phyloP scores from a whole-genome alignment of 2,113 vertebrate genomes.

The Epinephelus cyanopodus region DNA sequence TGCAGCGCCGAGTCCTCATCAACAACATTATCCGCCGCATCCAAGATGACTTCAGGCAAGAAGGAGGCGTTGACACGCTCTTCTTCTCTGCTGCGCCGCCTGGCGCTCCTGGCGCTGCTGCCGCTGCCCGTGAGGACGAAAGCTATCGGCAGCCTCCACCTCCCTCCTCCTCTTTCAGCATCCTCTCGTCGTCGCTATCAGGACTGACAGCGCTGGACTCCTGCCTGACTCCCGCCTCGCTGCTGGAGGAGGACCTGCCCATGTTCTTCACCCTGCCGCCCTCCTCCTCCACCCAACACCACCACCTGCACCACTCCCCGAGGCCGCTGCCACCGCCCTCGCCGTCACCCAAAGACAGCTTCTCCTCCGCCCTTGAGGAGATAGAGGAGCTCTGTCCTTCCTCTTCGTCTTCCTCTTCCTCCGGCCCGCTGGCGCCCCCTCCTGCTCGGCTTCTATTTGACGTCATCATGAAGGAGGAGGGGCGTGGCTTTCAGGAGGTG shows the following conservation, averaged over 20 bases:
- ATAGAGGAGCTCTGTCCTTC: constrained; percentile 91
- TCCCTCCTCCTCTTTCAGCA: constrained; percentile 71
- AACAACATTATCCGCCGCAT: constrained; percentile 92
- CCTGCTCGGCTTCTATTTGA: constrained; percentile 26
- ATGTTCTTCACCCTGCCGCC: constrained; percentile 88
- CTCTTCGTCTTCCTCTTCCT: constrained; percentile 85
- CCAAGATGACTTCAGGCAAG: constrained; percentile 90
- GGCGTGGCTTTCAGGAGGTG: constrained; percentile 67
- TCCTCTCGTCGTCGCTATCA: constrained; percentile 70
- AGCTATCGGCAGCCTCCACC: constrained; percentile 72
- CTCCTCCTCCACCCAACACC: constrained; percentile 29
- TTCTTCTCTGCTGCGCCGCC: constrained; percentile 81
- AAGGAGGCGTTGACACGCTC: constrained; percentile 87
- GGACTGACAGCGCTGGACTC: constrained; percentile 84
- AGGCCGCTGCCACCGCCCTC: constrained; percentile 63
- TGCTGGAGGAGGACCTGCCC: constrained; percentile 88
- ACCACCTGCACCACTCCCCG: constrained; percentile 65
- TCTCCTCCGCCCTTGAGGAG: constrained; percentile 91
- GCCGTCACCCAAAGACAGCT: constrained; percentile 87
- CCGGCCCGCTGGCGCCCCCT: constrained; percentile 12
- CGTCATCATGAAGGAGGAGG: constrained; percentile 73
- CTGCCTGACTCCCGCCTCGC: constrained; percentile 90
- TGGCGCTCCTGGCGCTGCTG: constrained; percentile 22
- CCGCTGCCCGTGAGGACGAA: constrained; percentile 75
- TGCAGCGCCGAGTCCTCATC: constrained; percentile 92